phyloP scores from a whole-genome alignment of 92 coral and sea anemone genomes.

The Desmophyllum pertusum region DNA sequence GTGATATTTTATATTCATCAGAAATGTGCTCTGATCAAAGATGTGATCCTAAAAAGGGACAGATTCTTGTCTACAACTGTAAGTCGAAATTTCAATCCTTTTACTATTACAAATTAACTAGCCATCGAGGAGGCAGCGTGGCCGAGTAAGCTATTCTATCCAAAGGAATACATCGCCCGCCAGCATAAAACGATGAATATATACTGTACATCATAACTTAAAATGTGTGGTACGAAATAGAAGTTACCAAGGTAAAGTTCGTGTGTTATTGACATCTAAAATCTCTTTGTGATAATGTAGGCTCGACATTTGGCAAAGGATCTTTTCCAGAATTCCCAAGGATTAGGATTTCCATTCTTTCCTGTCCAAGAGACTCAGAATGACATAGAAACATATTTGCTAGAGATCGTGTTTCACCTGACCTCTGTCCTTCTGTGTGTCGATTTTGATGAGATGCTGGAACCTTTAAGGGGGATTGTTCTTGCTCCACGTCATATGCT shows the following conservation, averaged over 20 bases:
- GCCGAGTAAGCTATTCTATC: too few relatives aligned
- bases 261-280: not conserved
- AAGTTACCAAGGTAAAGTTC: not conserved
- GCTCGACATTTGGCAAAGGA: conserved; percentile 11
- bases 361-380: not conserved
- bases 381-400: conserved; percentile 26
- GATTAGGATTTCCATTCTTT: not conserved
- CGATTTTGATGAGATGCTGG: conserved; percentile 18
- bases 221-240: too few relatives aligned
- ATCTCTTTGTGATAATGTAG: not conserved
- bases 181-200: too few relatives aligned
- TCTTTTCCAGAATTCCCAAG: conserved; percentile 14
- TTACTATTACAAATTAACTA: not conserved
- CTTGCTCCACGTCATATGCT: conserved; percentile 1
- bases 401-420: conserved; percentile 49
- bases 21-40: not conserved
- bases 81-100: not conserved
- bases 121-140: too few relatives aligned
- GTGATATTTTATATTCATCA: not conserved
- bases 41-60: conserved; percentile 4
- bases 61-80: conserved; percentile 17
- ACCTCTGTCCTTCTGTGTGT: conserved; percentile 39
- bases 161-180: too few relatives aligned
- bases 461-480: conserved; percentile 15
- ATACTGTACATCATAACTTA: too few relatives aligned